Conservation (phyloP, 2,113 vertebrate genomes). For the Fregata magnificens region DNA sequence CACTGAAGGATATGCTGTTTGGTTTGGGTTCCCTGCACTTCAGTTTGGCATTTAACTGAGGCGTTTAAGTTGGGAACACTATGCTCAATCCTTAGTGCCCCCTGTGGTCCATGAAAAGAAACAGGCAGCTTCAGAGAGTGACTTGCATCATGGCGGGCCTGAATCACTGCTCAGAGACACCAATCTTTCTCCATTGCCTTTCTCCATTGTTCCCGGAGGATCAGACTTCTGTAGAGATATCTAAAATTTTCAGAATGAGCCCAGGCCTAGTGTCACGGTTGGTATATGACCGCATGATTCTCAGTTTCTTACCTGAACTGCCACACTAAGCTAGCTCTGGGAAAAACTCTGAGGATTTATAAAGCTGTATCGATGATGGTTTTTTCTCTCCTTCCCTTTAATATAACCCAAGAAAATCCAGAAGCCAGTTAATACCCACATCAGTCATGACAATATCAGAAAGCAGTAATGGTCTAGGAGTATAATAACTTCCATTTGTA, state of each 20-base stretch:
- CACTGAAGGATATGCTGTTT: background rate
- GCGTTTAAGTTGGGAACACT: background rate
- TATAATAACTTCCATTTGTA: background rate
- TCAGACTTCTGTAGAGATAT: background rate
- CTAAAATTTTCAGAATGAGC: background rate
- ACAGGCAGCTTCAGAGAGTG: background rate
- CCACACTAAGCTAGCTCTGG: background rate
- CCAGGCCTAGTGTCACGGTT: background rate
- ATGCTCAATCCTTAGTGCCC: background rate
- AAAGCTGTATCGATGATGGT: background rate
- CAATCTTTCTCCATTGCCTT: background rate
- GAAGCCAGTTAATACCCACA: background rate
- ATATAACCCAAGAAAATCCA: background rate
- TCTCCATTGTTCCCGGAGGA: background rate
- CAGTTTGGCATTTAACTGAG: background rate
- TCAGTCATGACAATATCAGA: background rate
- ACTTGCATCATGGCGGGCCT: accelerated
- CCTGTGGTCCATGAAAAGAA: background rate
- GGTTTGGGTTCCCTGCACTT: background rate
- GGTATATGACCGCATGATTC: background rate
- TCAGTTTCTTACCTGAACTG: background rate
- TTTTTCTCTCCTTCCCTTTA: background rate
- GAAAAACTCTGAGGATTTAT: background rate
- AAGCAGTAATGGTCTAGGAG: background rate
- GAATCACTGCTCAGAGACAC: background rate